Percentiles rank a stretch among this genome's conserved stretches.
Conservation (phyloP, 2,113 vertebrate species). For the Eulemur macaco region DNA sequence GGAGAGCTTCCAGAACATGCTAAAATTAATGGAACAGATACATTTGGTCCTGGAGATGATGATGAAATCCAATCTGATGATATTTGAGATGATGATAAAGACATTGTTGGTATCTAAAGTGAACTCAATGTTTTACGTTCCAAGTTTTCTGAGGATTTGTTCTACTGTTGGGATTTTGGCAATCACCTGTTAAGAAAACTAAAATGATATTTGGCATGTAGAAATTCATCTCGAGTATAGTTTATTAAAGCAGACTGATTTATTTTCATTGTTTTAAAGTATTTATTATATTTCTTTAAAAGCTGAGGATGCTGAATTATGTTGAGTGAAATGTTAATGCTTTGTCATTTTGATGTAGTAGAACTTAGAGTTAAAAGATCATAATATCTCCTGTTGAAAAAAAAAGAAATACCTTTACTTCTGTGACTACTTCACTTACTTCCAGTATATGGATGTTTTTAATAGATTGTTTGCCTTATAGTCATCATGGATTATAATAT, state of each 20-base stretch:
- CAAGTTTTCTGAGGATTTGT: constrained; percentile 80
- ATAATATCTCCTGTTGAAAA: not conserved
- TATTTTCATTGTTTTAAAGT: constrained; percentile 79
- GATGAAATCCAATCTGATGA: constrained; percentile 69
- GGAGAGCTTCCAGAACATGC: too few species aligned
- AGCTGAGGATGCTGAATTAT: constrained; percentile 73
- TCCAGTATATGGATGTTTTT: constrained; percentile 75
- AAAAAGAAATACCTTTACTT: not conserved
- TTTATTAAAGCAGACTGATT: constrained; percentile 81
- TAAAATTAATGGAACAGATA: too few species aligned
- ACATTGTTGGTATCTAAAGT: constrained; percentile 75
- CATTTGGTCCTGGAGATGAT: not conserved
- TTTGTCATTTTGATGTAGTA: constrained; percentile 75
- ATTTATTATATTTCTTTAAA: constrained; percentile 83
- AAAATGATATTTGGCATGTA: too few species aligned
- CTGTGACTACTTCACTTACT: constrained; percentile 66
- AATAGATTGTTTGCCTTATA: constrained; percentile 75
- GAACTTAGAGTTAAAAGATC: constrained; percentile 71
- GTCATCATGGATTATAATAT: constrained; percentile 74
- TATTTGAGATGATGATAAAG: too few species aligned
- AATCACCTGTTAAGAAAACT: constrained; percentile 80
- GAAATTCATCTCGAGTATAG: constrained; percentile 58
- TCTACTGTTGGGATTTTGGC: constrained; percentile 79
- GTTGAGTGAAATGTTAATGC: constrained; percentile 69
- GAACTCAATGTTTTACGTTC: constrained; percentile 81